These are phyloP conservation scores for Amphibalanus amphitrite DNA, from an alignment of 1,140 invertebrate species.

Conservation along the genomic window DNA sequence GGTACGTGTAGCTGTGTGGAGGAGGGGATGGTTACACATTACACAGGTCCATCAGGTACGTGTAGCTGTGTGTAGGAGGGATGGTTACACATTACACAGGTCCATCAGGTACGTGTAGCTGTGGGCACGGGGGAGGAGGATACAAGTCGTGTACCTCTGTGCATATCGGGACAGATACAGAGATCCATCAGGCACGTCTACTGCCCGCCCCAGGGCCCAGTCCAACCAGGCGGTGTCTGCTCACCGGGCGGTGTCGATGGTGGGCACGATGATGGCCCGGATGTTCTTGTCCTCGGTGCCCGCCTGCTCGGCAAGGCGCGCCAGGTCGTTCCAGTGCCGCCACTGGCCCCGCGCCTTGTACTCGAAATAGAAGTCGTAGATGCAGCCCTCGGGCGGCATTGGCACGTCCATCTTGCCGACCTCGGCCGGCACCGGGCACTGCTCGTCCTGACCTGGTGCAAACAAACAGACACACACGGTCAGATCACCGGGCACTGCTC, in stretches of 20 bases:
- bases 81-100: too few species aligned
- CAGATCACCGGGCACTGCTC: too few species aligned
- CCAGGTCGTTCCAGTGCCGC: neutral
- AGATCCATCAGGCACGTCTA: conserved; percentile 42
- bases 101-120: conserved; percentile 38
- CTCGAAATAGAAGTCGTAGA: conserved; percentile 61
- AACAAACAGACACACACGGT: neutral
- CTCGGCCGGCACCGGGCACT: conserved; percentile 38
- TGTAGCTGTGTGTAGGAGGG: too few species aligned
- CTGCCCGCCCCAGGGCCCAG: too few species aligned
- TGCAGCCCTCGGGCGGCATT: conserved; percentile 46
- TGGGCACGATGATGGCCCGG: conserved; percentile 82
- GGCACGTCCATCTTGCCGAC: conserved; percentile 47
- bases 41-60: conserved; percentile 44
- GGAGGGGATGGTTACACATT: too few species aligned
- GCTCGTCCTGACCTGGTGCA: neutral
- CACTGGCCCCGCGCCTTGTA: conserved; percentile 20
- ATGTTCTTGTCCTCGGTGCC: conserved; percentile 37
- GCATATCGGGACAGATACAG: too few species aligned
- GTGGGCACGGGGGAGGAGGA: too few species aligned
- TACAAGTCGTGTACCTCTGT: conserved; percentile 27
- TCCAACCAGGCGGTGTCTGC: too few species aligned
- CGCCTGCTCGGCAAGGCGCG: neutral
- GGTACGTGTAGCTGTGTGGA: conserved; percentile 30
- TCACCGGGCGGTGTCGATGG: conserved; percentile 62